Conservation (phyloP, 2,113 vertebrate genomes). For the Lonchura striata region DNA sequence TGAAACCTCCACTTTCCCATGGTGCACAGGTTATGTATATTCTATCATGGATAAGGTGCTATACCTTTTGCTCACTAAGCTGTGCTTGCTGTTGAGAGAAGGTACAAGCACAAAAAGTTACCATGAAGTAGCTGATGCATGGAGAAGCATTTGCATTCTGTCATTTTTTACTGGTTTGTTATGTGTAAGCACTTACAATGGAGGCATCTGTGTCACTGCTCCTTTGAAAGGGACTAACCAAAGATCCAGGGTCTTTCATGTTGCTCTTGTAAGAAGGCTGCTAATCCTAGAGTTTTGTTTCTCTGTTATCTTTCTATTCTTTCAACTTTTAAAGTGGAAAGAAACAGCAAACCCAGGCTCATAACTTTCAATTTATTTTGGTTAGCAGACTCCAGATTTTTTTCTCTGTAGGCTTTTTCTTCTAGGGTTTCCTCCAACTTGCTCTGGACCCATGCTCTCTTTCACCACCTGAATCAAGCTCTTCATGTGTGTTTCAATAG, state of each 20-base stretch:
- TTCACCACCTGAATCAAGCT: background rate
- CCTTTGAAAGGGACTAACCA: background rate
- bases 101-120: background rate
- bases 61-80: background rate
- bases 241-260: background rate
- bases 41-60: background rate
- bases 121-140: background rate
- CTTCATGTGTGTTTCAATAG: background rate
- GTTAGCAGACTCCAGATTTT: background rate
- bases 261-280: background rate
- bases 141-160: background rate
- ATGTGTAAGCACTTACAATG: rapidly evolving
- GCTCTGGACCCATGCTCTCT: background rate
- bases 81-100: background rate
- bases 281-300: background rate
- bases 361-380: background rate
- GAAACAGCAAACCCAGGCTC: background rate
- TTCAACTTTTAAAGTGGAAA: background rate
- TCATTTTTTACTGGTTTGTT: background rate
- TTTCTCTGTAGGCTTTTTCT: background rate
- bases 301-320: background rate
- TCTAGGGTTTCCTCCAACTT: background rate
- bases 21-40: rapidly evolving
- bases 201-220: background rate
- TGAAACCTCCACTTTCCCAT: background rate